These are phyloP conservation scores for Melanotaenia trifasciata DNA, from an alignment of 2,797 vertebrate genomes.

Conservation along the genomic window DNA sequence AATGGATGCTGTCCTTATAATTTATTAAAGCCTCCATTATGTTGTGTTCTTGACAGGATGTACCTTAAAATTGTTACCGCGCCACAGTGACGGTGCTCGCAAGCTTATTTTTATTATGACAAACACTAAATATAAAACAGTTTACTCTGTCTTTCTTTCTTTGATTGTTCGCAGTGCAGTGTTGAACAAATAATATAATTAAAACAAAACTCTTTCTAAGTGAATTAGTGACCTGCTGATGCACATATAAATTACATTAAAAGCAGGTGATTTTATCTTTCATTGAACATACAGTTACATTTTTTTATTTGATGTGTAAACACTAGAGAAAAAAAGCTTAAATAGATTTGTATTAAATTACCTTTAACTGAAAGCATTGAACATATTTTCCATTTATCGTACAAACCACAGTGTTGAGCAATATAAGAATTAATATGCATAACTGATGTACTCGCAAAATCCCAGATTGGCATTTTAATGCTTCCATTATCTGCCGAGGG, in stretches of 20 bases:
- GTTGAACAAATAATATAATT: slow-evolving; percentile 34
- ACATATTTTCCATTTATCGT: slow-evolving; percentile 29
- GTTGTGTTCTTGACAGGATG: slow-evolving; percentile 56
- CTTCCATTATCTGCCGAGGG: slow-evolving; percentile 70
- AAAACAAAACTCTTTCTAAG: slow-evolving; percentile 26
- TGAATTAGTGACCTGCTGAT: slow-evolving; percentile 31
- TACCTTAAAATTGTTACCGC: slow-evolving; percentile 53
- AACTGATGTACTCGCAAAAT: slow-evolving; percentile 63
- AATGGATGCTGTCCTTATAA: slow-evolving; percentile 59
- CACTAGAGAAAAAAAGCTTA: neutral
- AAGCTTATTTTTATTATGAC: slow-evolving; percentile 45
- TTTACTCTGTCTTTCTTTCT: slow-evolving; percentile 23
- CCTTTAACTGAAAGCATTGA: slow-evolving; percentile 16
- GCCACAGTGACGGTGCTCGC: slow-evolving; percentile 20
- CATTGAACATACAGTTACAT: neutral
- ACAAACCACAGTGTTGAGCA: slow-evolving; percentile 32
- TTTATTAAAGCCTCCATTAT: slow-evolving; percentile 69
- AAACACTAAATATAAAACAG: slow-evolving; percentile 39
- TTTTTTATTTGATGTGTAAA: slow-evolving; percentile 14
- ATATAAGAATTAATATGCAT: slow-evolving; percentile 64
- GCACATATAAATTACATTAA: slow-evolving; percentile 28
- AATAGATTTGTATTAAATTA: slow-evolving; percentile 10
- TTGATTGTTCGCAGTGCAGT: slow-evolving; percentile 19
- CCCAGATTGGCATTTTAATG: slow-evolving; percentile 74
- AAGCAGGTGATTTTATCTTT: slow-evolving; percentile 27